Evolutionary conservation across 2,113 vertebrate genomes (phyloP), one percentile per base, ranked within the genome.

Genomic region (Ancistrus triradiatus): DNA sequence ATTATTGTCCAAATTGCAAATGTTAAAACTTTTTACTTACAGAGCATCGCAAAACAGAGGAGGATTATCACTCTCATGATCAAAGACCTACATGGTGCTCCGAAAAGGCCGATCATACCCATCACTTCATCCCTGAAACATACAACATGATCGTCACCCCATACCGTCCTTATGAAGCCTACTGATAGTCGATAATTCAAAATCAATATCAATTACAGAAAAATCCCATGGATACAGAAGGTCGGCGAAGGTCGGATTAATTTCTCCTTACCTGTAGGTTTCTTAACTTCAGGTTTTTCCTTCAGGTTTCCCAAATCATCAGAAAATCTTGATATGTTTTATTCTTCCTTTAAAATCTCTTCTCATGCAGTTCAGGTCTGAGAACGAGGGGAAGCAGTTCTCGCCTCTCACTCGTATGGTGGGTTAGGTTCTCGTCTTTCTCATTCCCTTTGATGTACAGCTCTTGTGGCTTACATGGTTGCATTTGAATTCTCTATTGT

Each of bases 61-160:
- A 73, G 47, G 24, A 59, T 48, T n/a, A 64, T 21, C 38, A 64
- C 47, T 25, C 31, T 68, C 47, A 53, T 51, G 4, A 17, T 47
- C 18, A 40, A 27, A 61, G 11, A 61, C 24, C 53, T 62, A 31
- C 37, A 28, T 46, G 24, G 15, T 7, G 22, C 58, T 44, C n/a
- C 40, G 46, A 37, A 58, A 19, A 46, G 53, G 22, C 28, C 1
- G 15, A 35, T 6, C 17, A 33, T 40, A 31, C 24, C 47, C 60
- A 73, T 64, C 7, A 68, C 33, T 33, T 53, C 31, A 65, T 65
- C 31, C 65, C 48, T 68, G 46, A 22, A 63, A 64, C 24, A 71
- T 5, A n/a, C 38, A 15, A 15, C 1, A 42, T 42, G 6, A 5
- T 15, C 38, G 25, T 50, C 22, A 24, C 7, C 17, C n/a, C n/a